Evolutionary conservation across 2,888 invertebrate species (phyloP).

Genomic region (Trilocha varians): DNA sequence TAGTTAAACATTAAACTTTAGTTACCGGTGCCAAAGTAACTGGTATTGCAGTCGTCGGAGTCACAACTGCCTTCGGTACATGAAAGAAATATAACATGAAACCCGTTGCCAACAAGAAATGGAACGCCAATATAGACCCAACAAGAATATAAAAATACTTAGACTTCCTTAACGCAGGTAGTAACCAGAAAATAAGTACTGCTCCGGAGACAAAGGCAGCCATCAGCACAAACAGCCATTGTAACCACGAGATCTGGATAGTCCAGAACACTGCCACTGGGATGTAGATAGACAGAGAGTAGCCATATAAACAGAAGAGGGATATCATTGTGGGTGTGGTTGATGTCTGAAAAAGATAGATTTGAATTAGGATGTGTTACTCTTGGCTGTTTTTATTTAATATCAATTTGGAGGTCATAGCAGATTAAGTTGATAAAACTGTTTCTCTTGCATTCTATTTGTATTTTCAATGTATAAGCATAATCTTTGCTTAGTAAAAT

Average conservation of each 20-base stretch:
- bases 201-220: slow-evolving; percentile 88
- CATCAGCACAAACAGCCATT: slow-evolving; percentile 88
- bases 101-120: slow-evolving; percentile 87
- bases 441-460: too few relatives aligned
- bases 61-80: slow-evolving; percentile 46
- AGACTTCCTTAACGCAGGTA: slow-evolving; percentile 81
- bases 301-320: slow-evolving; percentile 94
- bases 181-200: slow-evolving; percentile 86
- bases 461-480: too few relatives aligned
- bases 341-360: slow-evolving; percentile 50
- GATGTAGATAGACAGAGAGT: slow-evolving; percentile 94
- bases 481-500: too few relatives aligned
- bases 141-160: slow-evolving; percentile 59
- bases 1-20: too few relatives aligned
- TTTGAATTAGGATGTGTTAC: background rate
- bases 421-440: too few relatives aligned
- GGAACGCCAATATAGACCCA: slow-evolving; percentile 80
- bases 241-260: slow-evolving; percentile 85
- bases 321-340: slow-evolving; percentile 83
- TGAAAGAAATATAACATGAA: slow-evolving; percentile 90
- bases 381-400: too few relatives aligned
- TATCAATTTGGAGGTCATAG: too few relatives aligned
- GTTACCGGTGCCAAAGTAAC: too few relatives aligned
- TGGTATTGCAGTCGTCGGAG: background rate
- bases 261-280: slow-evolving; percentile 95